Evolutionary conservation across 2,888 invertebrate genomes (phyloP), one percentile per base, ranked within the genome.

Genomic region (Volucella inanis): DNA sequence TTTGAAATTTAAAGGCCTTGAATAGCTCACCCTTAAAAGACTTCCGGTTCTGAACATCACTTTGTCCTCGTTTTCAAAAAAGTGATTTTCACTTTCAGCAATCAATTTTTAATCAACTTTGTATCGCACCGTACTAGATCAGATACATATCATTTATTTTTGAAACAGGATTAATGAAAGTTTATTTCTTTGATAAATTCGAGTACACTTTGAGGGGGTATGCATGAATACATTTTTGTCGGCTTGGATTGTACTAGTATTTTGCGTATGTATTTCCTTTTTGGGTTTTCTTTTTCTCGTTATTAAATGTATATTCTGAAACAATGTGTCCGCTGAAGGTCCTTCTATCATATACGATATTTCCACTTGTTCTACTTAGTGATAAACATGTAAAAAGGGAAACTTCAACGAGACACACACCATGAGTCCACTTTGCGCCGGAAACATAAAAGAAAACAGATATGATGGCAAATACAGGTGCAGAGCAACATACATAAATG

Each of bases 291-390:
- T 47, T 47, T 39, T 10, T 0, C 39, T 39, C 41, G 45, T 49
- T 52, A 55, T 68, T 68, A 61, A 61, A 77, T 61, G 76, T 47
- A 70, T 54, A 31, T 54, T 62, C 41, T 62, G 62, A 55, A 68
- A 55, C 55, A 62, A 62, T 62, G 62, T 39, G 55, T 54, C 49
- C 70, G 62, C 68, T 68, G 70, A 65, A 77, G 77, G 77, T 62
- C 61, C 62, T 62, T 77, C 54, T 55, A 54, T 52, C 31, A 45
- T 12, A 54, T 55, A 18, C 3, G 18, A 22, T 54, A 31, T 50
- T 18, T 61, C 38, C 70, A 77, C 77, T 68, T 68, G 77, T 50
- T 75, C 65, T 38, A 75, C 57, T 67, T 54, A 65, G 12, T 8
- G 41, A 65, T 50, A 38, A 38, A 12, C 0, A n/a, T 43, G 10